Evolutionary conservation across 2,797 vertebrate genomes (phyloP).

Genomic region (Lophius americanus): DNA sequence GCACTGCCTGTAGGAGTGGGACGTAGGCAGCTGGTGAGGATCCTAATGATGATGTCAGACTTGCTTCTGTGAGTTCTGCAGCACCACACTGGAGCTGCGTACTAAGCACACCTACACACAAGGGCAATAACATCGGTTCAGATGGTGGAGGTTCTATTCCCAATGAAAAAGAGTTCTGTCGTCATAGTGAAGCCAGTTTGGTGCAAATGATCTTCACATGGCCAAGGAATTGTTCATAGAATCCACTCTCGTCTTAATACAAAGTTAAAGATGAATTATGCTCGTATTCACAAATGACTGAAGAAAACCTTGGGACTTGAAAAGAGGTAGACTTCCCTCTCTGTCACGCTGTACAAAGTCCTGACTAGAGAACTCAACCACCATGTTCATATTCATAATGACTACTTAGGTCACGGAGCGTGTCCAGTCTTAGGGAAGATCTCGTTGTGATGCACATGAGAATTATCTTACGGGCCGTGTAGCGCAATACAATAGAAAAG

Average conservation of each 20-base stretch:
- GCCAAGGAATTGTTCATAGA: background rate
- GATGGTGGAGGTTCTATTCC: background rate
- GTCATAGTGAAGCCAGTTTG: background rate
- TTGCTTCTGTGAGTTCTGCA: too few species aligned
- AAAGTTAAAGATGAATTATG: constrained; percentile 2
- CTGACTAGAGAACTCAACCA: constrained; percentile 23
- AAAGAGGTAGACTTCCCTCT: constrained; percentile 23
- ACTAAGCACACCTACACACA: too few species aligned
- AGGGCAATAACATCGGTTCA: too few species aligned
- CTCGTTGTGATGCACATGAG: constrained; percentile 41
- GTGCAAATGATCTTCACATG: background rate
- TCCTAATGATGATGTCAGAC: too few species aligned
- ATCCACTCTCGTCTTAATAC: background rate
- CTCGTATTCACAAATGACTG: background rate
- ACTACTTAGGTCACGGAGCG: constrained; percentile 29
- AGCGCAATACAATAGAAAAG: constrained; percentile 60
- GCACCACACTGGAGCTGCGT: too few species aligned
- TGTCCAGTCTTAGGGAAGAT: constrained; percentile 49
- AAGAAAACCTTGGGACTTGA: background rate
- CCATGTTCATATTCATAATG: constrained; percentile 34
- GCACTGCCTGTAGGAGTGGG: too few species aligned
- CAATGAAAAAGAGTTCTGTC: background rate
- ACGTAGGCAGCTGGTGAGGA: too few species aligned
- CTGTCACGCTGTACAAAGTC: constrained; percentile 2
- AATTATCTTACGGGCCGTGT: constrained; percentile 45